Base-by-base conservation (phyloP, 2,113 vertebrate genomes). In the Nerophis ophidion region DNA sequence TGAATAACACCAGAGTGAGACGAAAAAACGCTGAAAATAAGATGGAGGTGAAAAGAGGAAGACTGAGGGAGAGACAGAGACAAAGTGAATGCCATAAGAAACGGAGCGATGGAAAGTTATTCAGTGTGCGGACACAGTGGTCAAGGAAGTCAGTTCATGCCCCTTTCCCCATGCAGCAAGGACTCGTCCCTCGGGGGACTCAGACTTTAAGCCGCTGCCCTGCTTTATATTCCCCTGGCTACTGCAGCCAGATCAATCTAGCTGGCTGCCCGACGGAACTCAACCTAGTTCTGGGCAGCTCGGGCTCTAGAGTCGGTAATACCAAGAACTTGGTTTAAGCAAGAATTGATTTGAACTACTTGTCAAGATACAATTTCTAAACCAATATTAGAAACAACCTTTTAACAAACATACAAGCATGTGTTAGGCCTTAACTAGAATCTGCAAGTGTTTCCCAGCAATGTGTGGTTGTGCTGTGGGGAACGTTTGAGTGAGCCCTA, bases 161-260 rank as follows among this genome's bases (percentile, higher is more conserved):
- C 90, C 89, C 91, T 91, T 91, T 92, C 91, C 91, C 91, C 91
- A 91, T 81, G 81, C 84, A 91, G 92, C 91, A 85, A 93, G 90
- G 88, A 71, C 87, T 89, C 90, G 81, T 90, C 92, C 93, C 95
- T 92, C 91, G 72, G 92, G 92, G 79, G 68, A 77, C 70, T 83
- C 90, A 91, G 89, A 91, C 93, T 96, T 93, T 94, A 96, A 98
- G 93, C 91, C 91, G 91, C 91, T 69, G 59, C 90, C 84, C 93
- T 96, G 92, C 92, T 98, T 98, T 94, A 95, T 94, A 97, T 98
- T 94, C 94, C 97, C 81, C 89, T 90, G 69, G 76, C 77, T 83
- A 70, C 82, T 74, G 79, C 82, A 96, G 93, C 92, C 94, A 94
- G 94, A 81, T 83, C 84, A 84, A 82, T 80, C 70, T 79, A 65